These are phyloP conservation scores for Altica lythri DNA, from an alignment of 2,888 invertebrate genomes.

Conservation along the genomic window DNA sequence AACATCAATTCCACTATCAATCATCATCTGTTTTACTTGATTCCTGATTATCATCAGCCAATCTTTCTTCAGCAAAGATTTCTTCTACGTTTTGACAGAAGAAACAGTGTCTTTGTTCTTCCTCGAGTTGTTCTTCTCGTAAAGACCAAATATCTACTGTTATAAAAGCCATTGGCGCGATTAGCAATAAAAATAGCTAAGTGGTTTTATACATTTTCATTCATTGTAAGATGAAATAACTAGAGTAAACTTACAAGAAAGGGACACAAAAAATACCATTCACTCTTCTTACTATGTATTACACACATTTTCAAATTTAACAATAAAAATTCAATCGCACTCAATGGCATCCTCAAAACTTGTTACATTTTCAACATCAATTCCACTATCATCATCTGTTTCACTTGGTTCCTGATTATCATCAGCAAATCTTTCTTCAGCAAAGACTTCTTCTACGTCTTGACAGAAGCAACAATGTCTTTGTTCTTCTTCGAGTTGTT, in stretches of 20 bases:
- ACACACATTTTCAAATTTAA: too few relatives aligned
- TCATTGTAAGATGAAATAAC: too few relatives aligned
- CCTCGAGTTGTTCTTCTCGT: not conserved
- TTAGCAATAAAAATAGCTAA: too few relatives aligned
- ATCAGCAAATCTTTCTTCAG: not conserved
- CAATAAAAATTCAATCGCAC: not conserved
- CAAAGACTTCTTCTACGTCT: not conserved
- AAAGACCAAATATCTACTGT: not conserved
- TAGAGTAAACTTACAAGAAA: too few relatives aligned
- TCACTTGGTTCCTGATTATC: not conserved
- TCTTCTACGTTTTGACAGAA: not conserved
- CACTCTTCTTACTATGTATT: too few relatives aligned
- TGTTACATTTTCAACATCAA: not conserved
- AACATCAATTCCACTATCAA: conserved; percentile 2
- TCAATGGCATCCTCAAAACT: conserved; percentile 4
- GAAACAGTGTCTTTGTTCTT: not conserved
- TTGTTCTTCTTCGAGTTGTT: not conserved
- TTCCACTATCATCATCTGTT: conserved; percentile 1
- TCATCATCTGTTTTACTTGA: not conserved
- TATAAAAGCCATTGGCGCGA: too few relatives aligned
- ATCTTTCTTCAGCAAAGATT: not conserved
- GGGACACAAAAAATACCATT: too few relatives aligned
- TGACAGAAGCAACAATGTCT: not conserved
- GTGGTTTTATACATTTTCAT: too few relatives aligned
- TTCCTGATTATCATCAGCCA: not conserved